Base-by-base conservation (phyloP, 2,888 invertebrate species). In the Chrysopilus asiliformis region DNA sequence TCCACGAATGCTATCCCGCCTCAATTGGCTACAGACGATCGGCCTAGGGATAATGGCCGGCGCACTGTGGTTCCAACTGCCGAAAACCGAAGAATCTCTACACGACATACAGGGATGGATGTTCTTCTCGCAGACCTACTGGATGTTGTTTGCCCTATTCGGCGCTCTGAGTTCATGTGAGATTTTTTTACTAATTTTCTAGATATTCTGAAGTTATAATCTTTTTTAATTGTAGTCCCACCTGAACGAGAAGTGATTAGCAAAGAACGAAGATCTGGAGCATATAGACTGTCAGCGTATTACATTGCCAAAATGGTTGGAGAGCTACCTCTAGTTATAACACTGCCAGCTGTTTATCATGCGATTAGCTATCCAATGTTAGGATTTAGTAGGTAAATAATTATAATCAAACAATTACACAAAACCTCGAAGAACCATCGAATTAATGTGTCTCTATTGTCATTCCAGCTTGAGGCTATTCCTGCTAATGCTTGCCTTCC, bases 21-120 rank as follows among this genome's bases (percentile, higher is more conserved):
- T 82, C 42, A 79, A 81, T 58, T 79, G 81, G 75, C 68, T 79
- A 39, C 82, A 84, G 60, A 81, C 80, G 3, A 67, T 80, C 43
- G 74, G 76, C 8, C 56, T 82, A 45, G 80, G 78, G 2, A 51
- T 80, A 42, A 68, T 82, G 60, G 76, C 79, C 2, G 82, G 84
- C 9, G 67, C 81, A 18, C 67, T 84, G 33, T 85, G 84, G 84
- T 79, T 80, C 53, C 76, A 81, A 55, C 62, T 82, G 49, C 76
- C 78, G n/a, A 65, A 82, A 39, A 73, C 70, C 25, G 84, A 85
- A 56, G 75, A 77, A 47, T 74, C 77, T 9, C 64, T 85, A 37
- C 74, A 78, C 47, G 83, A 84, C 58, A 73, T 83, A 43, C 79
- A 80, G 60, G 84, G 83, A 31, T 80, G 80, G 81, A 77, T 84